phyloP scores from a whole-genome alignment of 2,888 invertebrate species.

The Drosophila lutescens region DNA sequence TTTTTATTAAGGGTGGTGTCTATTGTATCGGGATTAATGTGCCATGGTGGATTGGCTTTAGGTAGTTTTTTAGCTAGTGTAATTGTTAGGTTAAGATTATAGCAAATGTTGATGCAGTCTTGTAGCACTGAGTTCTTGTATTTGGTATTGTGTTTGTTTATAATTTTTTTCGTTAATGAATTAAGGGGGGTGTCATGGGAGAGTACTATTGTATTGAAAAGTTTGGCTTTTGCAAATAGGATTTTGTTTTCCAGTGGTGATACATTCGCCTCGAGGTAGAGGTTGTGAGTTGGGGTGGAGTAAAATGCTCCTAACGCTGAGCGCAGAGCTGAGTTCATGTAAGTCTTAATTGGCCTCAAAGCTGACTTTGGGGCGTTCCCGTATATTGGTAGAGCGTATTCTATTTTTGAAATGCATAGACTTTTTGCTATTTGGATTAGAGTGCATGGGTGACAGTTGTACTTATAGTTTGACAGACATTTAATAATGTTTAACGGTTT shows the following conservation, averaged over 20 bases:
- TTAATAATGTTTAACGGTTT: neutral
- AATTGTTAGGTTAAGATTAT: neutral
- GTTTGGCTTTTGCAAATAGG: neutral
- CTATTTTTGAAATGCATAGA: neutral
- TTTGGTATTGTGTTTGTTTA: too few relatives aligned
- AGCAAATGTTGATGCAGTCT: neutral
- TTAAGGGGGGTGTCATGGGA: too few relatives aligned
- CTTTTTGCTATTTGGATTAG: conserved; percentile 1
- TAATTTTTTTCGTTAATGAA: too few relatives aligned
- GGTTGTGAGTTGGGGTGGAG: neutral
- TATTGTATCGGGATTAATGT: neutral
- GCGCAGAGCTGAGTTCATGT: neutral
- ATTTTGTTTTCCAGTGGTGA: neutral
- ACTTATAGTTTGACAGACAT: neutral
- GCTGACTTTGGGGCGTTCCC: neutral
- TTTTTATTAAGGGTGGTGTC: neutral
- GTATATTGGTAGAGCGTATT: neutral
- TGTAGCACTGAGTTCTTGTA: neutral
- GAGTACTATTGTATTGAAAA: neutral
- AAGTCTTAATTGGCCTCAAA: neutral
- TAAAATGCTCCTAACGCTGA: neutral
- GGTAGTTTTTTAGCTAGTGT: neutral
- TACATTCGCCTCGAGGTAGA: neutral
- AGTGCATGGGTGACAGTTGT: neutral
- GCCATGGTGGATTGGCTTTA: neutral